phyloP scores from a whole-genome alignment of 2,113 vertebrate species.

The Sialia sialis region DNA sequence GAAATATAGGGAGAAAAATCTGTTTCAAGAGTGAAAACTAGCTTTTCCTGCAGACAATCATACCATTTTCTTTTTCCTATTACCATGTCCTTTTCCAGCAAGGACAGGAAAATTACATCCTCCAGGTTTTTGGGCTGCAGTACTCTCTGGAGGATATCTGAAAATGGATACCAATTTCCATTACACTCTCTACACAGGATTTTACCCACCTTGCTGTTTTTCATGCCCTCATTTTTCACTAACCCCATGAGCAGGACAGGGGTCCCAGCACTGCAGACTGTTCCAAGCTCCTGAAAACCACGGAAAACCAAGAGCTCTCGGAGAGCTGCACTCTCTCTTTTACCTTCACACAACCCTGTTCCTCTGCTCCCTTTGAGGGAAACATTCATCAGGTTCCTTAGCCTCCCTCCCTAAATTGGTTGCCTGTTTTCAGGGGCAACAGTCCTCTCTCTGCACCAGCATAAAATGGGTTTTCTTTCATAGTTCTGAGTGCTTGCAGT shows the following conservation, averaged over 20 bases:
- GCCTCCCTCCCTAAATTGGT: neutral
- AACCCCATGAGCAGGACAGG: neutral
- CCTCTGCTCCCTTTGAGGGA: neutral
- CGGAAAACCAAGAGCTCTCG: neutral
- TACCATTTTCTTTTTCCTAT: neutral
- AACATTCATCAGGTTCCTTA: neutral
- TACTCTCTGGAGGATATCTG: neutral
- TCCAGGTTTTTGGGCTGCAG: neutral
- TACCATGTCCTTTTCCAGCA: neutral
- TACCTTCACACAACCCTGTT: neutral
- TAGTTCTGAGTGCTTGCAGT: neutral
- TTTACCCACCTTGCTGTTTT: neutral
- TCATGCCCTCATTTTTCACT: neutral
- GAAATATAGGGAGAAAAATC: neutral
- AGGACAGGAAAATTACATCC: conserved; percentile 22
- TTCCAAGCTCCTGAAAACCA: neutral
- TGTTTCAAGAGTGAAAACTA: neutral
- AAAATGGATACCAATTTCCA: neutral
- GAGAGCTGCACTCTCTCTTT: neutral
- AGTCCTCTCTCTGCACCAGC: neutral
- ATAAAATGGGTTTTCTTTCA: neutral
- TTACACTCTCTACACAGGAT: neutral
- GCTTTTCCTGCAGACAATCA: neutral
- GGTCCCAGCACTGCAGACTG: neutral
- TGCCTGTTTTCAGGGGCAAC: neutral